Evolutionary conservation across 2,888 invertebrate genomes (phyloP), one percentile per base, ranked within the genome.

Genomic region (Temnothorax unifasciatus): DNA sequence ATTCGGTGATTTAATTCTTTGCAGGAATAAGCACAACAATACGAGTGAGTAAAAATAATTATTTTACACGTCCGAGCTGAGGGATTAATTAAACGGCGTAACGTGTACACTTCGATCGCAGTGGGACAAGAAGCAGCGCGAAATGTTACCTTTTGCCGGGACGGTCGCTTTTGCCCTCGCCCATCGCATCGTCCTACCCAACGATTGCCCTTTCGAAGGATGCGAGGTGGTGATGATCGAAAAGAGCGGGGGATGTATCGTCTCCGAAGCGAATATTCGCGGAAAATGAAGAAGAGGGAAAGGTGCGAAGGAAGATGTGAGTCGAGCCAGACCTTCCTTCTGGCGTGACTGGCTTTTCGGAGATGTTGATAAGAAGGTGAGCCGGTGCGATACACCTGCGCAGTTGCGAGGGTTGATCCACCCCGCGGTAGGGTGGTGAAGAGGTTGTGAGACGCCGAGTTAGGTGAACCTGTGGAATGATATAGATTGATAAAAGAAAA

Each of bases 181-280:
- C 94, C 94, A 94, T 94, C 86, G 94, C 94, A 94, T 94, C 91
- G 88, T 94, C 87, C 85, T 89, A 87, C 86, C 84, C 85, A 85
- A 69, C 81, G 85, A 82, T 85, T 84, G 77, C 34, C 63, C 41
- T 83, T 74, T 66, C 74, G 50, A 47, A 54, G 61, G 47, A 79
- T 59, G 21, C 59, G 34, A 71, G 25, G 34, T 71, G 47, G 0
- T 57, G 44, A 66, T 50, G 54, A n/a, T 34, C 44, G 59, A 68
- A 64, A 18, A 21, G 61, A 59, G 63, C 44, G 47, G 47, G 38
- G 25, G 34, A 47, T 8, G 18, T 68, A 47, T 57, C 41, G 38
- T 54, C n/a, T 25, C 18, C 61, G 47, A 6, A 18, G 41, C 21
- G 59, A 9, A 9, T 52, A 1, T 34, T 25, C 47, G 38, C 61